Conservation (phyloP, 2,888 invertebrate genomes). For the Desoria tigrina region DNA sequence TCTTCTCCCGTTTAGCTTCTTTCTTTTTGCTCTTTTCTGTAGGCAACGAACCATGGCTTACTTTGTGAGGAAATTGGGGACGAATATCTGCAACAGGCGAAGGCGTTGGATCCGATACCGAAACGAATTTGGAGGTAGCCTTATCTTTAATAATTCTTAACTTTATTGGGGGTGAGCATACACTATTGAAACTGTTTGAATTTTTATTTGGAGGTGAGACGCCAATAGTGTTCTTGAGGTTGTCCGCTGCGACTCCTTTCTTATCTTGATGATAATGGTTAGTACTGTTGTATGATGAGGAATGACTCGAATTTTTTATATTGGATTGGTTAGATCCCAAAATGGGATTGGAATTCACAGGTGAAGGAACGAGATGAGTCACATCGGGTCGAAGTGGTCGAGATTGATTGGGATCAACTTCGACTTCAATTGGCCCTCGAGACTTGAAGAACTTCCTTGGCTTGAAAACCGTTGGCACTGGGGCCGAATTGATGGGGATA, state of each 20-base stretch:
- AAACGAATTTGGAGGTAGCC: conserved; percentile 60
- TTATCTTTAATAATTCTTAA: conserved; percentile 75
- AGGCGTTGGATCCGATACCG: conserved; percentile 50
- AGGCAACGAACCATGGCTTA: conserved; percentile 45
- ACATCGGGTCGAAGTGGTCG: conserved; percentile 31
- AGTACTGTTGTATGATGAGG: conserved; percentile 23
- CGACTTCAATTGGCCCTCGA: conserved; percentile 56
- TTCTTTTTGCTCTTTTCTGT: conserved; percentile 30
- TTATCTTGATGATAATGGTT: conserved; percentile 4
- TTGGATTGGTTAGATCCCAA: conserved; percentile 9
- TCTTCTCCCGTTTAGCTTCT: conserved; percentile 7
- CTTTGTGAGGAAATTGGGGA: conserved; percentile 15
- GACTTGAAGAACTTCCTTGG: conserved; percentile 87
- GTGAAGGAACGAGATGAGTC: conserved; percentile 24
- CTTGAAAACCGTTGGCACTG: conserved; percentile 59
- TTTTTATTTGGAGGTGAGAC: conserved; percentile 6
- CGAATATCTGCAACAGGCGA: conserved; percentile 18
- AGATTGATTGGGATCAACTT: conserved; percentile 24
- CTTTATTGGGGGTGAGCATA: conserved; percentile 71
- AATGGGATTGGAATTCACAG: conserved; percentile 34
- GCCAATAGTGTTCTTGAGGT: conserved; percentile 34
- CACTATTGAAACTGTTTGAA: conserved; percentile 19
- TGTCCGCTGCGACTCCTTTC: conserved; percentile 23
- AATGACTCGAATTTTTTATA: neutral
- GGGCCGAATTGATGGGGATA: conserved; percentile 56